Conservation (phyloP, 2,797 vertebrate species). For the Platalea minor region DNA sequence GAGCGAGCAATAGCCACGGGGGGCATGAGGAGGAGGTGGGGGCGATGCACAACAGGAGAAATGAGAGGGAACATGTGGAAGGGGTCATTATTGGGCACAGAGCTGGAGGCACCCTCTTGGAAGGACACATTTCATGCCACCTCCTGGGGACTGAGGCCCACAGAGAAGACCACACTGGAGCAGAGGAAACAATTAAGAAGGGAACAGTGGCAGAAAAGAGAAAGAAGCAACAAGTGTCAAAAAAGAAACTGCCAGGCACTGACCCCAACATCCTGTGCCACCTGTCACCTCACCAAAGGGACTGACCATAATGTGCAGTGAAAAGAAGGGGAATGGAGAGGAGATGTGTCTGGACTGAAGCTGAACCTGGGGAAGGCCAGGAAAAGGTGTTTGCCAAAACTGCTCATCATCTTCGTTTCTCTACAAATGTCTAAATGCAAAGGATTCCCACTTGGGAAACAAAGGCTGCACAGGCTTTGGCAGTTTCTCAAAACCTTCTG, state of each 20-base stretch:
- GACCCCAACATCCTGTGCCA: background rate
- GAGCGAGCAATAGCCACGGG: background rate
- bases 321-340: background rate
- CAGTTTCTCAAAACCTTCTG: background rate
- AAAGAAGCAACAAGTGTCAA: background rate
- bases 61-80: background rate
- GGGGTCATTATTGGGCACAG: background rate
- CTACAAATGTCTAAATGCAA: background rate
- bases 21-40: background rate
- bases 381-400: background rate
- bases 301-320: background rate
- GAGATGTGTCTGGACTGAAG: background rate
- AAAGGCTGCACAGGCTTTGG: background rate
- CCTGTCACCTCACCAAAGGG: background rate
- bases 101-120: background rate
- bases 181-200: background rate
- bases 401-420: fast-evolving
- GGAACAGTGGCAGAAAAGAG: background rate
- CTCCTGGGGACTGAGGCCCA: background rate
- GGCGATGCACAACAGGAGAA: background rate
- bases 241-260: background rate
- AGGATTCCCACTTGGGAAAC: background rate
- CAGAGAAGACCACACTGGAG: background rate
- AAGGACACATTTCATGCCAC: background rate
- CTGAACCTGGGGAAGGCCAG: background rate